A percentile compares a stretch with the other conserved stretches of the same genome.
Conservation (phyloP, 2,888 invertebrate species). For the Charanyca ferruginea region DNA sequence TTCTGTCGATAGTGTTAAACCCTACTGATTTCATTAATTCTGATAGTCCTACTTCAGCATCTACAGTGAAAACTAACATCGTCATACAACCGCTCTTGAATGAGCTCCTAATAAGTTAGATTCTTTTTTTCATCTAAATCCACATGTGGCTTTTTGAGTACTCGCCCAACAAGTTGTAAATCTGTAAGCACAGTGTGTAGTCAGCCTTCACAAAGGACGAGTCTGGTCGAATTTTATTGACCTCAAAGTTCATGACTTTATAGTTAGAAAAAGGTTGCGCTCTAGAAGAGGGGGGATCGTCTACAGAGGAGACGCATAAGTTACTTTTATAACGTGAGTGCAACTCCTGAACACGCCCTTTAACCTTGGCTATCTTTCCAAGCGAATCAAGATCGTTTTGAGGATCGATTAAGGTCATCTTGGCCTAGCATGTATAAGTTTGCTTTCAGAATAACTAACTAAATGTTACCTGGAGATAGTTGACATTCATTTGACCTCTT, state of each 20-base stretch:
- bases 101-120: background rate
- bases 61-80: too few species aligned
- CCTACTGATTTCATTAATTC: too few species aligned
- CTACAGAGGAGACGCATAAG: constrained; percentile 57
- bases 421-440: constrained; percentile 5
- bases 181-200: constrained; percentile 50
- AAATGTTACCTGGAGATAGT: background rate
- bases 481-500: constrained; percentile 5
- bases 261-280: constrained; percentile 62
- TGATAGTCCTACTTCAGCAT: too few species aligned
- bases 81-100: background rate
- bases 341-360: constrained; percentile 34
- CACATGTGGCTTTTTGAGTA: background rate
- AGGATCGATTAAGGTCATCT: constrained; percentile 14
- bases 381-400: constrained; percentile 14
- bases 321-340: constrained; percentile 48
- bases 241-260: constrained; percentile 67
- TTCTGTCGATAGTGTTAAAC: too few species aligned
- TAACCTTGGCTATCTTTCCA: constrained; percentile 33
- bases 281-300: constrained; percentile 41
- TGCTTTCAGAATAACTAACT: background rate
- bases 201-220: constrained; percentile 64
- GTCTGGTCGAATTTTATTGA: constrained; percentile 68
- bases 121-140: background rate
- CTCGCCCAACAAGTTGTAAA: background rate